A percentile compares a stretch with the other conserved stretches of the same genome.
Conservation (phyloP, 2,797 vertebrate species). For the Sebastes reedi region DNA sequence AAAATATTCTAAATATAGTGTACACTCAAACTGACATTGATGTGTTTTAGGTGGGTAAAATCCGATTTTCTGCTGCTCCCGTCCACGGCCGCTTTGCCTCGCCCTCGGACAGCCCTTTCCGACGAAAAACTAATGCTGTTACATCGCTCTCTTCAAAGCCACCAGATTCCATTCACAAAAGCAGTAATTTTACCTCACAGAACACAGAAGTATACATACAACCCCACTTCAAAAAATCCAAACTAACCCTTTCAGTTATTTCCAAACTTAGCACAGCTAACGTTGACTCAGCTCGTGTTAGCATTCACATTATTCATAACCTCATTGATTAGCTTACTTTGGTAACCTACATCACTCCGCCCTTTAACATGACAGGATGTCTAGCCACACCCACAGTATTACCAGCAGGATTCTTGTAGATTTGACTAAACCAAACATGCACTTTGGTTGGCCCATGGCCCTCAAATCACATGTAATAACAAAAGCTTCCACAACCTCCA, state of each 20-base stretch:
- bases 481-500: neutral
- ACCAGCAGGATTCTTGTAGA: neutral
- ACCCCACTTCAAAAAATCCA: neutral
- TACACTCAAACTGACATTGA: no score
- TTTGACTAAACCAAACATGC: neutral
- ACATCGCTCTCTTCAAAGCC: no score
- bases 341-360: neutral
- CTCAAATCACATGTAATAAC: conserved; percentile 1
- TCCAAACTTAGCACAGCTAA: neutral
- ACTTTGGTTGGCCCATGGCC: neutral
- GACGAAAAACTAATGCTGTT: fast-evolving
- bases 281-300: neutral
- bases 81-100: no score
- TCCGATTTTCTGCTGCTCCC: no score
- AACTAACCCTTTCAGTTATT: neutral
- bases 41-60: no score
- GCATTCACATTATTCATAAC: neutral
- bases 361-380: neutral
- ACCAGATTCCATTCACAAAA: no score
- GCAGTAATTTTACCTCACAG: no score
- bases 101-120: no score
- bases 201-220: neutral
- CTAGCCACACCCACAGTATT: neutral
- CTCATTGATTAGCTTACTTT: neutral
- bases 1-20: no score